Percentiles rank a stretch among this genome's conserved stretches.
Evolutionary conservation across 2,797 vertebrate species (phyloP).

Genomic region (Botia almorhae): DNA sequence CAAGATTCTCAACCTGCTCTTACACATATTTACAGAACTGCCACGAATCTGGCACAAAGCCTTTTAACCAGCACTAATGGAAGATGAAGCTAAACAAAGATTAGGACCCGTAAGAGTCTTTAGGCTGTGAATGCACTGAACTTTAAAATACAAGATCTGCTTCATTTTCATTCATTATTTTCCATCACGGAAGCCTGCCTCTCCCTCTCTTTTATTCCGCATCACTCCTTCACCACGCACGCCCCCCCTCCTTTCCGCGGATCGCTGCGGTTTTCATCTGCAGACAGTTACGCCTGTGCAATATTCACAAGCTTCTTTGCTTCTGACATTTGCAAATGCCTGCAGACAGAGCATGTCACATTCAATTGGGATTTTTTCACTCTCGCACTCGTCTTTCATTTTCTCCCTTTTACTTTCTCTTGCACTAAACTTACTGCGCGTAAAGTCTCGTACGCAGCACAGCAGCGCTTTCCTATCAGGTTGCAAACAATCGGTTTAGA

Average conservation of each 20-base stretch:
- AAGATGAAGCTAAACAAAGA: constrained; percentile 13
- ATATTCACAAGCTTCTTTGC: constrained; percentile 4
- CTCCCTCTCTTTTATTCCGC: not conserved
- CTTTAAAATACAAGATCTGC: not conserved
- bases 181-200: not conserved
- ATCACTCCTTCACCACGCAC: not conserved
- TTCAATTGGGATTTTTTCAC: constrained; percentile 13
- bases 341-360: constrained; percentile 21
- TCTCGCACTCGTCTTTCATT: not conserved
- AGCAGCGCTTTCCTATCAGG: not conserved
- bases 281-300: not conserved
- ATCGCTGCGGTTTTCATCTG: constrained; percentile 11
- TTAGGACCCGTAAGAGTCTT: not conserved
- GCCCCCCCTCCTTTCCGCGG: not conserved
- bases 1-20: not conserved
- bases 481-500: constrained; percentile 70
- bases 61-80: not conserved
- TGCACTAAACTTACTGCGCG: not conserved
- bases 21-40: not conserved
- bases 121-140: not conserved
- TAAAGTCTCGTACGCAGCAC: not conserved
- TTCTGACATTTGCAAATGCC: constrained; percentile 33
- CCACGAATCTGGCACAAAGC: not conserved
- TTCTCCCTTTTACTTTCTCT: not conserved
- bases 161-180: constrained; percentile 9